phyloP scores from a whole-genome alignment of 2,797 vertebrate species.

The Acrossocheilus wenchowensis region DNA sequence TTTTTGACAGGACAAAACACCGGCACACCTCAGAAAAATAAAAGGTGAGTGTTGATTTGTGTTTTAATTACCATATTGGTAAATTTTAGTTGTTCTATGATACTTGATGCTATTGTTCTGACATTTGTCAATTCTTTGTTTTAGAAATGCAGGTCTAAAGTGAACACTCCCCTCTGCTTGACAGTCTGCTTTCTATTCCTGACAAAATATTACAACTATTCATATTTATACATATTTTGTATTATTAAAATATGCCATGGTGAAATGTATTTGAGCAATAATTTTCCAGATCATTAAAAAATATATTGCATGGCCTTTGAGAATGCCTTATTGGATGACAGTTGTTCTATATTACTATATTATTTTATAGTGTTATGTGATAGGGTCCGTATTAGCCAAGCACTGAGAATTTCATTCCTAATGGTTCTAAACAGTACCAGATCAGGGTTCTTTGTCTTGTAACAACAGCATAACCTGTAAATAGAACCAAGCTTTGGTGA shows the following conservation, averaged over 20 bases:
- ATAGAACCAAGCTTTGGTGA: too few relatives aligned
- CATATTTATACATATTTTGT: conserved; percentile 27
- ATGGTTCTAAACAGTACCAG: too few relatives aligned
- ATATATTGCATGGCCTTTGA: neutral
- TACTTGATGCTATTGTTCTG: neutral
- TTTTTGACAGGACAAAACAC: neutral
- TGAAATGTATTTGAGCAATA: neutral
- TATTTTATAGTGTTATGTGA: neutral
- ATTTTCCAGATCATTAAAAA: neutral
- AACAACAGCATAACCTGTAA: too few relatives aligned
- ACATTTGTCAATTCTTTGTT: conserved; percentile 9
- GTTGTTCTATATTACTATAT: neutral
- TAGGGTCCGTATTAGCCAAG: neutral
- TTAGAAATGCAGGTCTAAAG: conserved; percentile 16
- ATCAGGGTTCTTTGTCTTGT: too few relatives aligned
- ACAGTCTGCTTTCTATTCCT: neutral
- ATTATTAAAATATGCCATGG: neutral
- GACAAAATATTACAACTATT: neutral
- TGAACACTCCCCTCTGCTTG: neutral
- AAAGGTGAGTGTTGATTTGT: too few relatives aligned
- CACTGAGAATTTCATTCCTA: neutral
- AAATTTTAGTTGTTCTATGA: neutral
- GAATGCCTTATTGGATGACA: too few relatives aligned
- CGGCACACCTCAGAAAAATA: too few relatives aligned
- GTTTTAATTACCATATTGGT: neutral